Conservation (phyloP, 2,113 vertebrate genomes). For the Sinocyclocheilus maitianheensis region DNA sequence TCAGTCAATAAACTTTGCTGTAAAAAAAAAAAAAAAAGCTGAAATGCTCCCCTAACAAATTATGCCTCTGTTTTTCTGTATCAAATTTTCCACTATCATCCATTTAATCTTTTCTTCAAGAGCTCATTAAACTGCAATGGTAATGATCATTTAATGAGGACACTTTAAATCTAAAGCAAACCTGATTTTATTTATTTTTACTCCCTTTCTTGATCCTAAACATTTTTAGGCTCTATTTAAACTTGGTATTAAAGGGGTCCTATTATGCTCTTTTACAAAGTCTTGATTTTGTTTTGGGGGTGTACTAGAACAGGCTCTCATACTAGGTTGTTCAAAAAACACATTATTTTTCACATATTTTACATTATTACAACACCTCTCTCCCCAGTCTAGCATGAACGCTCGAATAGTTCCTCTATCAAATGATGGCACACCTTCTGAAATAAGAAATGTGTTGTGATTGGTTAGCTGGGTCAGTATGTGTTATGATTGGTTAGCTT, state of each 20-base stretch:
- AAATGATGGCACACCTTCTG: too few species aligned
- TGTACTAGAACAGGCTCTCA: too few species aligned
- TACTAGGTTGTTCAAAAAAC: too few species aligned
- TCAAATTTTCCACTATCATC: slow-evolving; percentile 46
- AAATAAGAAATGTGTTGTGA: too few species aligned
- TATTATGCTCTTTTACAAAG: too few species aligned
- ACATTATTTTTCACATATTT: too few species aligned
- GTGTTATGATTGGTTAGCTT: too few species aligned
- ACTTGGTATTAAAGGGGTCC: background rate
- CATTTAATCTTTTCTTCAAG: slow-evolving; percentile 37
- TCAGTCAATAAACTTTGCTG: slow-evolving; percentile 53
- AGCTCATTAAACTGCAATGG: slow-evolving; percentile 42
- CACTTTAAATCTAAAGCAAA: slow-evolving; percentile 51
- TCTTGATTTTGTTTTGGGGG: too few species aligned
- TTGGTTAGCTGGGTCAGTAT: too few species aligned
- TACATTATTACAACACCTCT: too few species aligned
- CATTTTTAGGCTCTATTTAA: slow-evolving; percentile 32
- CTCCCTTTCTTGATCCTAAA: slow-evolving; percentile 43
- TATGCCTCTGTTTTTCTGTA: slow-evolving; percentile 31
- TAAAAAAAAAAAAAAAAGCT: background rate
- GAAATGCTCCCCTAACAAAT: slow-evolving; percentile 29
- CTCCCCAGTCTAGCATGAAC: too few species aligned
- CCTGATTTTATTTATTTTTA: slow-evolving; percentile 58
- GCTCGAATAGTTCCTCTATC: too few species aligned
- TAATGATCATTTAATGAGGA: slow-evolving; percentile 57